Evolutionary conservation across 1,140 invertebrate genomes (phyloP).

Genomic region (Orussus abietinus): DNA sequence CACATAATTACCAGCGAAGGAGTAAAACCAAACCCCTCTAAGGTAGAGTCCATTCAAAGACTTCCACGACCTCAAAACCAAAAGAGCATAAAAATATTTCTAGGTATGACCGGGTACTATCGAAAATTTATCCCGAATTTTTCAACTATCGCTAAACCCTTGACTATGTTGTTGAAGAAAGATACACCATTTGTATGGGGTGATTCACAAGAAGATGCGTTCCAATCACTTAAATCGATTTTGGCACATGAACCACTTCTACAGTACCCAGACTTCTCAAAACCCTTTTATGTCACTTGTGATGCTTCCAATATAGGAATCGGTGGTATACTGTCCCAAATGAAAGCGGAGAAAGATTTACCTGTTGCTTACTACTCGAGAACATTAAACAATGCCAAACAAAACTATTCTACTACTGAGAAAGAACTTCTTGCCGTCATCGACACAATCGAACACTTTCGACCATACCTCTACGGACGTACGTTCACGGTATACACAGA

Average conservation of each 20-base stretch:
- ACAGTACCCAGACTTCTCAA: slow-evolving; percentile 35
- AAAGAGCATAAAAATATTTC: slow-evolving; percentile 47
- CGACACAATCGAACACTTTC: slow-evolving; percentile 43
- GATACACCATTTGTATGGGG: slow-evolving; percentile 24
- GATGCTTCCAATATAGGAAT: slow-evolving; percentile 41
- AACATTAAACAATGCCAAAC: slow-evolving; percentile 18
- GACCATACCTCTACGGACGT: slow-evolving; percentile 38
- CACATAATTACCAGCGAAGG: slow-evolving; percentile 44
- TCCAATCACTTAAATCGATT: slow-evolving; percentile 29
- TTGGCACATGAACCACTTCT: slow-evolving; percentile 34
- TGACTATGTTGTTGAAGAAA: slow-evolving; percentile 31
- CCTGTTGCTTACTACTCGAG: slow-evolving; percentile 36
- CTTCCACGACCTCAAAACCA: slow-evolving; percentile 36
- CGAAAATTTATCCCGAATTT: slow-evolving; percentile 38
- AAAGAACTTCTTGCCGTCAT: slow-evolving; percentile 39
- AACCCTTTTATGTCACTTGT: slow-evolving; percentile 40
- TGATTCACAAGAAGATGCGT: slow-evolving; percentile 25
- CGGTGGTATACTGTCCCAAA: slow-evolving; percentile 38
- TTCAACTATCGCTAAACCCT: slow-evolving; percentile 28
- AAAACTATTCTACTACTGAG: slow-evolving; percentile 35
- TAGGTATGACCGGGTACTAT: slow-evolving; percentile 40
- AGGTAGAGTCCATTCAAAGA: slow-evolving; percentile 39
- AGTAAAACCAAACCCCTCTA: slow-evolving; percentile 39
- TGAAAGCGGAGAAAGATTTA: slow-evolving; percentile 21
- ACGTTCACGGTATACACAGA: slow-evolving; percentile 34